phyloP scores from a whole-genome alignment of 2,888 invertebrate species.

The Drosophila ezoana region DNA sequence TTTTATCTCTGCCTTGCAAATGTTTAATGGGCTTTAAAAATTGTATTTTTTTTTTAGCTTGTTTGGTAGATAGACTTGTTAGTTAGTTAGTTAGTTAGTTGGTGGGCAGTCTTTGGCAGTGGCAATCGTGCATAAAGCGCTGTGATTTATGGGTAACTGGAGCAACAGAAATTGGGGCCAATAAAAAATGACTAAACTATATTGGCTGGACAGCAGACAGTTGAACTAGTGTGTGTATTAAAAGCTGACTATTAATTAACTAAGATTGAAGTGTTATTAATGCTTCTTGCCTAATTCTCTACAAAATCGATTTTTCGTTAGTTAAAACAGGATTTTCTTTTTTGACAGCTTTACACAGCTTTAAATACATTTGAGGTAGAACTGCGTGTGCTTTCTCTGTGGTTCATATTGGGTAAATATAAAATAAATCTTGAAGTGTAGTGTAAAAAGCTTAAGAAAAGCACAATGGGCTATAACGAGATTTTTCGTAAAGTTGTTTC shows the following conservation, averaged over 20 bases:
- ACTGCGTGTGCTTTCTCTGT: neutral
- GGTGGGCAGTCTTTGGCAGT: slow-evolving; percentile 37
- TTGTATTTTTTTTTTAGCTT: slow-evolving; percentile 9
- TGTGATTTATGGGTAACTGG: slow-evolving; percentile 55
- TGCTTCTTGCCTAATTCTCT: neutral
- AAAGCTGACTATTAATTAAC: slow-evolving; percentile 12
- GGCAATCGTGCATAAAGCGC: slow-evolving; percentile 45
- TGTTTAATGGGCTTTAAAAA: slow-evolving; percentile 43
- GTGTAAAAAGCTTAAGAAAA: neutral
- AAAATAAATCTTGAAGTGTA: neutral
- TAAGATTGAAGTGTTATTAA: slow-evolving; percentile 10
- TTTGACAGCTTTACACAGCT: neutral
- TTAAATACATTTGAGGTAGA: neutral
- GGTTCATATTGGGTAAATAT: neutral
- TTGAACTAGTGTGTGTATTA: slow-evolving; percentile 19
- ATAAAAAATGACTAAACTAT: slow-evolving; percentile 17
- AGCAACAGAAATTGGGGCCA: slow-evolving; percentile 17
- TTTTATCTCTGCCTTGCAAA: slow-evolving; percentile 35
- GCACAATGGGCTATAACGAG: neutral
- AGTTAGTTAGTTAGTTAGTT: slow-evolving; percentile 25
- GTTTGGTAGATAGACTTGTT: slow-evolving; percentile 24
- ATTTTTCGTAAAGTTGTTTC: neutral
- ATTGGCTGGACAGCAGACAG: slow-evolving; percentile 18
- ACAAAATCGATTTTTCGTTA: neutral
- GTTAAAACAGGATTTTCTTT: neutral